Evolutionary conservation across 1,140 invertebrate species (phyloP).

Genomic region (Leptopilina boulardi): DNA sequence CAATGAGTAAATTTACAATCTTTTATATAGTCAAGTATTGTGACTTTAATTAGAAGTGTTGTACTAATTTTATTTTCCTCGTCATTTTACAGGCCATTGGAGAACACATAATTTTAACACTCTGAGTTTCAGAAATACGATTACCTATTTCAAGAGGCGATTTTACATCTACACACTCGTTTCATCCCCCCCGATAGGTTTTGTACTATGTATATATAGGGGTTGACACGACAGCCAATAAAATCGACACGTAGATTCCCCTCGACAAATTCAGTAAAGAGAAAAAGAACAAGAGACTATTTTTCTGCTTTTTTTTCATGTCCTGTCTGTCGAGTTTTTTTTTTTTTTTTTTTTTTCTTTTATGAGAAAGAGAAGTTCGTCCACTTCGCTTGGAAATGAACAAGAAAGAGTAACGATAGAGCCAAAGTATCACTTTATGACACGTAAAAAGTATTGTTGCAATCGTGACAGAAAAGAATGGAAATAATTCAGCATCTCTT

Average conservation of each 20-base stretch:
- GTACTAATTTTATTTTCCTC: neutral
- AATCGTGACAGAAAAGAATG: constrained; percentile 65
- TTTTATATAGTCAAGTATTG: too few relatives aligned
- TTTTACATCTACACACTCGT: neutral
- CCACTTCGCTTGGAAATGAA: constrained; percentile 53
- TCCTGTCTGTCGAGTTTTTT: neutral
- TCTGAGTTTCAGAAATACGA: neutral
- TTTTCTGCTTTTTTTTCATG: constrained; percentile 1
- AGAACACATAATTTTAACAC: neutral
- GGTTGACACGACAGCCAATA: constrained; percentile 43
- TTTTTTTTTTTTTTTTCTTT: constrained; percentile 12
- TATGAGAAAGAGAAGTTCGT: neutral
- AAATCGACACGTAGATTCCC: constrained; percentile 38
- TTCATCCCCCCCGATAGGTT: constrained; percentile 15
- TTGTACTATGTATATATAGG: neutral
- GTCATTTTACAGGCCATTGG: neutral
- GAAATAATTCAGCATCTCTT: constrained; percentile 69
- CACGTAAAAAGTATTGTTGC: constrained; percentile 70
- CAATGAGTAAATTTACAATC: too few relatives aligned
- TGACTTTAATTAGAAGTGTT: too few relatives aligned
- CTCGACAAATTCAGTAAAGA: constrained; percentile 6
- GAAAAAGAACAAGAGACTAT: constrained; percentile 29
- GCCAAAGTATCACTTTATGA: constrained; percentile 64
- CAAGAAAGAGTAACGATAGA: constrained; percentile 46
- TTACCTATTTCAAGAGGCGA: constrained; percentile 8